These are phyloP conservation scores for Caligus rogercresseyi DNA, from an alignment of 1,140 invertebrate genomes.

Conservation along the genomic window DNA sequence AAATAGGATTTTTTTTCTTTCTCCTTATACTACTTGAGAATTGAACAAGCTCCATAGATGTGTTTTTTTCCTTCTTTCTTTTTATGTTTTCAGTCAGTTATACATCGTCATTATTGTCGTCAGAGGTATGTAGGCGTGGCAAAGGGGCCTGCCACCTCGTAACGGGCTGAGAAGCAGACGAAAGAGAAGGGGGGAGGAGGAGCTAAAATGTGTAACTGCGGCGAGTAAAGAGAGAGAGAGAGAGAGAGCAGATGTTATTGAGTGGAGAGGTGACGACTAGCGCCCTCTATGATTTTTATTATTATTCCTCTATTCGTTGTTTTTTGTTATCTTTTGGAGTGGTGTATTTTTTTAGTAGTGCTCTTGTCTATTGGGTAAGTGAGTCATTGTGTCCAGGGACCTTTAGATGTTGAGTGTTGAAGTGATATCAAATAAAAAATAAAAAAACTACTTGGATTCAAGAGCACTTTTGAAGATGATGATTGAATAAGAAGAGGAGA, in stretches of 20 bases:
- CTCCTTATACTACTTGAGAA: no score
- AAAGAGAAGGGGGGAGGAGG: background rate
- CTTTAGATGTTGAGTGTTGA: background rate
- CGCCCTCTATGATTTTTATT: background rate
- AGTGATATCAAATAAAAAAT: background rate
- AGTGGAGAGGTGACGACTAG: background rate
- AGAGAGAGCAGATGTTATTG: background rate
- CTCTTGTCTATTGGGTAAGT: background rate
- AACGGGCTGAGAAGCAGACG: background rate
- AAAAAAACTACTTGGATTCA: background rate
- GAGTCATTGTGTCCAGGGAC: background rate
- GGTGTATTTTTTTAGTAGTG: background rate
- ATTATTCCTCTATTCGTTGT: background rate
- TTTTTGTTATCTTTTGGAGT: background rate
- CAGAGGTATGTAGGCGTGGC: background rate
- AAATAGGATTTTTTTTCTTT: no score
- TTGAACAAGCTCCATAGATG: background rate
- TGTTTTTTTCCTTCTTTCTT: background rate
- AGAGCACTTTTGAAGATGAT: background rate
- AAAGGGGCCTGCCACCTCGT: background rate
- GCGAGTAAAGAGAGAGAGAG: background rate
- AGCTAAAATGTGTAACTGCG: background rate
- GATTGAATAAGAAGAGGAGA: background rate
- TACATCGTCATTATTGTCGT: background rate
- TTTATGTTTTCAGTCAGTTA: background rate